Evolutionary conservation across 2,888 invertebrate genomes (phyloP).

Genomic region (Amblyteles armatorius): DNA sequence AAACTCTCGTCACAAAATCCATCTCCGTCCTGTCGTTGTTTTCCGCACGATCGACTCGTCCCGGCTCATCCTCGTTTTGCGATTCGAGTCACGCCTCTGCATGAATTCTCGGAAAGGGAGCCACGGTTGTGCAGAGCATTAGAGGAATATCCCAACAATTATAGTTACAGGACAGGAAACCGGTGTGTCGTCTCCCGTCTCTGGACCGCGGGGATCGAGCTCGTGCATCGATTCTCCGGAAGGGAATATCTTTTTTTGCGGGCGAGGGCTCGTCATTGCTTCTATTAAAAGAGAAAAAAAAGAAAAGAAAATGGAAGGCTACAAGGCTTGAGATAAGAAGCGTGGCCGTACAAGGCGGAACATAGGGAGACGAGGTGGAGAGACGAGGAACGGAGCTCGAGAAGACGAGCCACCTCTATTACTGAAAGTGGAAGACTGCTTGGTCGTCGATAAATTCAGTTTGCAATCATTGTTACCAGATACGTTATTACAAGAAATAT

Average conservation of each 20-base stretch:
- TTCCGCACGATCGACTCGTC: neutral
- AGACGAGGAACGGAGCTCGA: neutral
- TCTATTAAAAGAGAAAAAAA: neutral
- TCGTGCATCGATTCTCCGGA: slow-evolving; percentile 27
- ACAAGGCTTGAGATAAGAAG: slow-evolving; percentile 1
- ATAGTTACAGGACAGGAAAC: slow-evolving; percentile 20
- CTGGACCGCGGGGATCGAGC: neutral
- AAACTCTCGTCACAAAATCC: neutral
- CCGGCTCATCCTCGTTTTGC: slow-evolving; percentile 30
- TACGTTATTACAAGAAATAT: too few species aligned
- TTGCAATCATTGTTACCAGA: slow-evolving; percentile 4
- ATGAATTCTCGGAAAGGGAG: slow-evolving; percentile 41
- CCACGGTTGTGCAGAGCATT: neutral
- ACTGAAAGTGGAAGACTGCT: slow-evolving; percentile 50
- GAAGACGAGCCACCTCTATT: slow-evolving; percentile 36
- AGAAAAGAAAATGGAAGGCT: neutral
- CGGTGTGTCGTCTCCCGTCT: neutral
- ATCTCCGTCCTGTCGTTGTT: neutral
- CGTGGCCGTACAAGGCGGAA: neutral
- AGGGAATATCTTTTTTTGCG: slow-evolving; percentile 13
- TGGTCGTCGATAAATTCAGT: slow-evolving; percentile 58
- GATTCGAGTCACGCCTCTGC: slow-evolving; percentile 53
- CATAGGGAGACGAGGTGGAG: neutral
- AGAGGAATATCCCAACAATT: neutral
- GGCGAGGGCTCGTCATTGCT: neutral